Evolutionary conservation across 2,797 vertebrate genomes (phyloP), one percentile per base, ranked within the genome.

Genomic region (Pangasius krempfi): DNA sequence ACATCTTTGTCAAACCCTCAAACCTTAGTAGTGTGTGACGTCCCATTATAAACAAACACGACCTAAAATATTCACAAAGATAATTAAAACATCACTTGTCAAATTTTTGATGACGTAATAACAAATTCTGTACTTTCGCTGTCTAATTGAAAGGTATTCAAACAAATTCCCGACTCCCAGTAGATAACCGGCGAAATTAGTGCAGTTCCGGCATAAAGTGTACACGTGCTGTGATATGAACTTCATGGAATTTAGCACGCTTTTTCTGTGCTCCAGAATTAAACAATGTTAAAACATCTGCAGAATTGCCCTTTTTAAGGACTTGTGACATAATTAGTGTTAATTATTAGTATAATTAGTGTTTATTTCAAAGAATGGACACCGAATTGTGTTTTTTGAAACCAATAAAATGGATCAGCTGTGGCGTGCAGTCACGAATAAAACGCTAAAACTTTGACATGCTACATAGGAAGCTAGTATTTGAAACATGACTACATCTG

Each of bases 401-500:
- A 78, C 44, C 75, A 52, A n/a, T 78, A n/a, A 52, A 52, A 52
- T 3, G 27, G 75, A 52, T 50, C 25, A 8, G 75, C 0, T 76
- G 12, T 50, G 40, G 72, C 22, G 44, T 76, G 44, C 44, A 76
- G 40, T 54, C 47, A 80, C 2, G 4, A 33, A 33, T 80, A 80
- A 58, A 81, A 27, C 0, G 5, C 30, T 5, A 58, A 14, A 60
- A 2, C 0, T 81, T 30, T 60, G 50, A 54, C 14, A 40, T 44
- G 33, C 5, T 37, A 27, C 22, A 33, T 14, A 82, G 37, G 56
- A 44, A 62, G 5, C 33, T 8, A 13, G n/a, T 40, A 40, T 25
- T 81, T 81, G 12, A 82, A 62, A n/a, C 37, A 64, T 27, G 58
- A 82, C 20, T 56, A 78, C 73, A 80, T 62, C 79, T 62, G 56